These are phyloP conservation scores for Pristionchus arcanus DNA, from an alignment of 2,888 invertebrate genomes.

Conservation along the genomic window DNA sequence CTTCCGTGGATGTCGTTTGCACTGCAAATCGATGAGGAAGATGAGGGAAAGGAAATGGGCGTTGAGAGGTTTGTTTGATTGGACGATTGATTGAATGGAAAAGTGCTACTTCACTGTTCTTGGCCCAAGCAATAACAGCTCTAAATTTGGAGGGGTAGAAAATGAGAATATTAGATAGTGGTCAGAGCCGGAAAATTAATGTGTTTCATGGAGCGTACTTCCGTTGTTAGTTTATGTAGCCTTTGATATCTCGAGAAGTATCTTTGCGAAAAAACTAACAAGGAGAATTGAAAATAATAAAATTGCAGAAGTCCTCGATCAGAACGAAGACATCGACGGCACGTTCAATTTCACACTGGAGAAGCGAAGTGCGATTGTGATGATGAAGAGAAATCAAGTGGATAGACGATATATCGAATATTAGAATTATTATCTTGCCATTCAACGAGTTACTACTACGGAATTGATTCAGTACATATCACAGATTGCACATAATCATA, in stretches of 20 bases:
- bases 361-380: slow-evolving; percentile 16
- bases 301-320: slow-evolving; percentile 17
- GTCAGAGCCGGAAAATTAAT: background rate
- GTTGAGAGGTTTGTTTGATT: background rate
- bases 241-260: background rate
- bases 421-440: background rate
- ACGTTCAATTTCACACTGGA: slow-evolving; percentile 28
- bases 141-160: too few species aligned
- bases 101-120: too few species aligned
- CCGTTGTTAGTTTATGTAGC: background rate
- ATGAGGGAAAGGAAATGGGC: background rate
- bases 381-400: slow-evolving; percentile 5
- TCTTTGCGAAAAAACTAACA: background rate
- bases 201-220: background rate
- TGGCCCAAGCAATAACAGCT: too few species aligned
- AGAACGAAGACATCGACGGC: background rate
- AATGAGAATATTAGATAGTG: too few species aligned
- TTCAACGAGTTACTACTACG: background rate
- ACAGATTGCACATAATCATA: slow-evolving; percentile 7
- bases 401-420: background rate
- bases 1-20: background rate
- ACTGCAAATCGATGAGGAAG: slow-evolving; percentile 7
- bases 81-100: background rate
- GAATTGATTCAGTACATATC: background rate
- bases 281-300: background rate